These are phyloP conservation scores for Physocephala rufipes DNA, from an alignment of 2,888 invertebrate species.

Conservation along the genomic window DNA sequence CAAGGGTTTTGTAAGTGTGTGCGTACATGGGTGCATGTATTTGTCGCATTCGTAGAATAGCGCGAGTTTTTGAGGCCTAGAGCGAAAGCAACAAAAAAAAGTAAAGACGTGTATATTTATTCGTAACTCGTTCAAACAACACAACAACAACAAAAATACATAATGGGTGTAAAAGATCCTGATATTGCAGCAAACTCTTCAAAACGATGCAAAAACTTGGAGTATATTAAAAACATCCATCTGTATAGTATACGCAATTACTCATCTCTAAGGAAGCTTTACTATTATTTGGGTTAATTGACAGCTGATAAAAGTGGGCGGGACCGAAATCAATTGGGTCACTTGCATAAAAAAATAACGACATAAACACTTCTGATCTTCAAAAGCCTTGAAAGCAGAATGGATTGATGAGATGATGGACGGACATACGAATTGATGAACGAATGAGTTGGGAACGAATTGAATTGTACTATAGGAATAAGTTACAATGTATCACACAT, in stretches of 20 bases:
- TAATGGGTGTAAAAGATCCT: no score
- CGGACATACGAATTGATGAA: not conserved
- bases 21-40: no score
- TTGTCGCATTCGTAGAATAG: not conserved
- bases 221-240: no score
- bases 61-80: slow-evolving; percentile 12
- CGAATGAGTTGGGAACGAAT: not conserved
- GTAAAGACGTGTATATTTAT: not conserved
- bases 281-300: slow-evolving; percentile 38
- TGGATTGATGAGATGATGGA: not conserved
- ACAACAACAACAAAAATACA: no score
- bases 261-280: slow-evolving; percentile 12
- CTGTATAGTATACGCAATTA: not conserved
- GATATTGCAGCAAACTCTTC: no score
- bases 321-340: slow-evolving; percentile 21
- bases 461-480: not conserved
- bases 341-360: slow-evolving; percentile 19
- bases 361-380: slow-evolving; percentile 12
- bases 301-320: slow-evolving; percentile 35
- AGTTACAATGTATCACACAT: not conserved
- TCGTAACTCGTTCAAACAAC: no score
- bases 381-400: not conserved
- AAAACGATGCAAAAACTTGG: no score
- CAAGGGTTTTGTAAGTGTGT: not conserved
- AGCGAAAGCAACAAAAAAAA: not conserved